Evolutionary conservation across 2,888 invertebrate species (phyloP).

Genomic region (Epsilonema sp.): DNA sequence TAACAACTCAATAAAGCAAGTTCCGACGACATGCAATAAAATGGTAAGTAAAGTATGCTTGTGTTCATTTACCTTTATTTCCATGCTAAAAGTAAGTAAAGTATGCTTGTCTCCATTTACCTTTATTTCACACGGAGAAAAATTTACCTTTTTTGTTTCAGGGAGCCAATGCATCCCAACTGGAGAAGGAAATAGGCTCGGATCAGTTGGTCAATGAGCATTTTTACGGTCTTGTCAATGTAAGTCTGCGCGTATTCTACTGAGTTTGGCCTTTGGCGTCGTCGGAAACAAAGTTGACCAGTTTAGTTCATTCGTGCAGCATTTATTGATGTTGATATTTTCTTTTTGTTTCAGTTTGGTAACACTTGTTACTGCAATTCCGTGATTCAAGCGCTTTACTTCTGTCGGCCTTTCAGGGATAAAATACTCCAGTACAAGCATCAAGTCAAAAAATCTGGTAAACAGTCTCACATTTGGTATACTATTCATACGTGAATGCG

Average conservation of each 20-base stretch:
- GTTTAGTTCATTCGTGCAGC: background rate
- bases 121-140: no score
- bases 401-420: constrained; percentile 95
- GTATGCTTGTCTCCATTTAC: no score
- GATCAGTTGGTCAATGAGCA: constrained; percentile 98
- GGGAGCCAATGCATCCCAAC: constrained; percentile 97
- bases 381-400: constrained; percentile 94
- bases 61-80: no score
- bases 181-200: constrained; percentile 96
- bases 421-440: constrained; percentile 88
- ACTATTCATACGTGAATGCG: no score
- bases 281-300: background rate
- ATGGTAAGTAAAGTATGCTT: no score
- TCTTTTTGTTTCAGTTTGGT: constrained; percentile 52
- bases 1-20: no score
- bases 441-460: constrained; percentile 29
- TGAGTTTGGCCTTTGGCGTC: constrained; percentile 20
- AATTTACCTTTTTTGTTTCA: constrained; percentile 39
- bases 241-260: no score
- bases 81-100: no score
- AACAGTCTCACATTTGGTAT: no score
- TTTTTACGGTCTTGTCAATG: constrained; percentile 97
- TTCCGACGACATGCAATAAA: no score
- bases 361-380: constrained; percentile 99
- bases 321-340: no score